A percentile compares a stretch with the other conserved stretches of the same genome.
phyloP scores from a whole-genome alignment of 2,888 invertebrate species.

The Parochlus steinenii region DNA sequence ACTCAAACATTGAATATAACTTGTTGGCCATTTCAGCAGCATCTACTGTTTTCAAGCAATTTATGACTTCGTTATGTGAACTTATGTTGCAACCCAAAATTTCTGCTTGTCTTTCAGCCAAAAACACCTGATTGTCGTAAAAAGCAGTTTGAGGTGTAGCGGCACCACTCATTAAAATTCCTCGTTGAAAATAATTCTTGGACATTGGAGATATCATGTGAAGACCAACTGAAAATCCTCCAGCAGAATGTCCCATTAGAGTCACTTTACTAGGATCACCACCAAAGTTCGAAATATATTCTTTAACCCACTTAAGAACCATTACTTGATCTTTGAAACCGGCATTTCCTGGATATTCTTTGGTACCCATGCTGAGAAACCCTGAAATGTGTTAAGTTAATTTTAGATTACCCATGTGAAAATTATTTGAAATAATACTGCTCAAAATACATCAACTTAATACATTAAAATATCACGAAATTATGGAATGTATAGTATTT shows the following conservation, averaged over 20 bases:
- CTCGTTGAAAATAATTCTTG: constrained; percentile 34
- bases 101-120: constrained; percentile 33
- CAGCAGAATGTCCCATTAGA: constrained; percentile 31
- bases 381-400: too few relatives aligned
- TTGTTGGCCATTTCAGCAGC: constrained; percentile 16
- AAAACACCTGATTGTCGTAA: constrained; percentile 28
- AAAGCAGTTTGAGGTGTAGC: constrained; percentile 21
- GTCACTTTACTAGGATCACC: constrained; percentile 36
- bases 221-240: constrained; percentile 19
- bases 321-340: constrained; percentile 39
- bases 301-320: constrained; percentile 35
- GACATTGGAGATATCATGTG: constrained; percentile 33
- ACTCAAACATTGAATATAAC: constrained; percentile 20
- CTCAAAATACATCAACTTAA: too few relatives aligned
- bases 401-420: too few relatives aligned
- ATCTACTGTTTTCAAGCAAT: constrained; percentile 13
- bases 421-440: too few relatives aligned
- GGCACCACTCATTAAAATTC: constrained; percentile 35
- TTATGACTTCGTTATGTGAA: too few relatives aligned
- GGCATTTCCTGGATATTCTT: constrained; percentile 36
- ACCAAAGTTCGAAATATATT: constrained; percentile 35
- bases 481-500: too few relatives aligned
- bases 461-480: too few relatives aligned
- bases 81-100: constrained; percentile 29
- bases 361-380: constrained; percentile 33